Base-by-base conservation (phyloP, 1,140 invertebrate species). In the Conus betulinus region DNA sequence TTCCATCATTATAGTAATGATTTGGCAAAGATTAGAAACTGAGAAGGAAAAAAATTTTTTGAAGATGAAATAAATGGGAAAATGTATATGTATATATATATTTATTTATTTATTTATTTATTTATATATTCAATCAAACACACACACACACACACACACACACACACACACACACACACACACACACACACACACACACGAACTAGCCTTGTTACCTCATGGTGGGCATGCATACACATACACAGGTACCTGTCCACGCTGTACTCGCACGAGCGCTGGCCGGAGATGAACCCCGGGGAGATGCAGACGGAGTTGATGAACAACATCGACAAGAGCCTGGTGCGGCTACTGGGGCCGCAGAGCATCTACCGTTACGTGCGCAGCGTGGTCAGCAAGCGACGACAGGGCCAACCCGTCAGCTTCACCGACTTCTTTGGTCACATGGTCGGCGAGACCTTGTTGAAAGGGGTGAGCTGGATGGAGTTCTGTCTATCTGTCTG, bases 391-490 rank as follows among this genome's bases (percentile, higher is more conserved):
- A 87, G 91, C 83, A 96, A 96, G 91, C 91, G 94, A 51, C 92
- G 91, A 57, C 91, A 91, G 63, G 95, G 96, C 2, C 96, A 96
- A 76, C 96, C 95, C 52, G 93, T 96, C 57, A 95, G 95, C 87
- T 96, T 96, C 89, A 96, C 96, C 2, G 96, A 96, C 90, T 95
- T 96, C 85, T 96, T 96, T 91, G 96, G 96, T 23, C 94, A 95
- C 89, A 92, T 96, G 81, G 93, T 96, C n/a, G 95, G 95, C 81
- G 95, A 96, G 90, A 95, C 95, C 17, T 90, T 96, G 13, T 87
- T 96, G 0, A 94, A 93, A 91, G 94, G 93, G 82, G 96, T 96
- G 94, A 93, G 94, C 90, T 3, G 3, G 13, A 25, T 8, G n/a
- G 71, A 20, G 71, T 39, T 39, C 39, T 39, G 39, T 39, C 39